Evolutionary conservation across 1,140 invertebrate species (phyloP).

Genomic region (Atta colombica): DNA sequence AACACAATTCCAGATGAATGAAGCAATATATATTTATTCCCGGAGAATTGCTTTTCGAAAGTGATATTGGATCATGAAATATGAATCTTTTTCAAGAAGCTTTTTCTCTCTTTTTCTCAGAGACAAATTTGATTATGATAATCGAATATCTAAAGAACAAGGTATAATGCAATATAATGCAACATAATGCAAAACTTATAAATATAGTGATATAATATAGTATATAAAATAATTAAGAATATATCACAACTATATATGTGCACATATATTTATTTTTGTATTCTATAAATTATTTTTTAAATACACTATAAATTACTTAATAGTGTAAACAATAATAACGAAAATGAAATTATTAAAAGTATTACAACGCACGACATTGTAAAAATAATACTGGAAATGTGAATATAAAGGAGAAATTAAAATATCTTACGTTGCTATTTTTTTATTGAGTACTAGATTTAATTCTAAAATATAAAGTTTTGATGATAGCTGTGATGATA

Average conservation of each 20-base stretch:
- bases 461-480: background rate
- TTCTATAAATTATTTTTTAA: background rate
- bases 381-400: background rate
- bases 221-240: background rate
- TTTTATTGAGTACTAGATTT: background rate
- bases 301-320: background rate
- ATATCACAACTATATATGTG: background rate
- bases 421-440: background rate
- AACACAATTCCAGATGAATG: background rate
- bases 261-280: background rate
- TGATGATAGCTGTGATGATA: background rate
- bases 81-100: background rate
- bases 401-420: background rate
- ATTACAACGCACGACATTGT: background rate
- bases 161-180: background rate
- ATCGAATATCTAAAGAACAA: background rate
- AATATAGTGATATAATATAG: too few relatives aligned
- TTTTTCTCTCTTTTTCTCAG: background rate
- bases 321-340: background rate
- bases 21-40: background rate
- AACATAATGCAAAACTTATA: background rate
- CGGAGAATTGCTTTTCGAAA: background rate
- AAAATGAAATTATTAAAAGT: background rate
- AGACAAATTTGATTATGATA: background rate
- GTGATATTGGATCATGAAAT: background rate